Percentiles rank a stretch among this genome's conserved stretches.
phyloP scores from a whole-genome alignment of 2,888 invertebrate species.

The Drosophila dives region DNA sequence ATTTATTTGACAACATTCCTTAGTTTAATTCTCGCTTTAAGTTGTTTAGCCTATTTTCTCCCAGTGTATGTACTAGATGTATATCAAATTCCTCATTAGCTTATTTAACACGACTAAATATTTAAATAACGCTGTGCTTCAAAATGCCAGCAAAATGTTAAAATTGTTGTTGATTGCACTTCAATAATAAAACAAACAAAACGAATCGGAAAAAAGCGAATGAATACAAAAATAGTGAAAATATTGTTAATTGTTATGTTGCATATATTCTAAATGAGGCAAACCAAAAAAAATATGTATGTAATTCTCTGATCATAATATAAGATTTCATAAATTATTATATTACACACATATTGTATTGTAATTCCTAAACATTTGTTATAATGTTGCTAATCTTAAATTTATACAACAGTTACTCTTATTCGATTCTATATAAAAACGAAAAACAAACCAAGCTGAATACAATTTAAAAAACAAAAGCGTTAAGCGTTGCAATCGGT shows the following conservation, averaged over 20 bases:
- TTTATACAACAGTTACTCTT: conserved; percentile 57
- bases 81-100: conserved; percentile 57
- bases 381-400: conserved; percentile 65
- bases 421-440: conserved; percentile 47
- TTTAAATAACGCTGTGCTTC: conserved; percentile 48
- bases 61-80: conserved; percentile 23
- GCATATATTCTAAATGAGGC: conserved; percentile 59
- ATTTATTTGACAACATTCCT: conserved; percentile 62
- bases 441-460: conserved; percentile 42
- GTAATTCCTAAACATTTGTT: conserved; percentile 75
- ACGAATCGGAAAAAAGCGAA: background rate
- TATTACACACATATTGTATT: conserved; percentile 52
- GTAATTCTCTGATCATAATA: conserved; percentile 33
- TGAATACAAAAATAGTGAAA: conserved; percentile 10
- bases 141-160: conserved; percentile 26
- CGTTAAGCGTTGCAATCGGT: background rate
- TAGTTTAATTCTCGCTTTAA: conserved; percentile 63
- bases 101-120: conserved; percentile 53
- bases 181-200: conserved; percentile 9
- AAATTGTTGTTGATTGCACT: conserved; percentile 45
- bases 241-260: conserved; percentile 71
- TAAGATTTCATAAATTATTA: conserved; percentile 64
- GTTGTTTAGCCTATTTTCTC: conserved; percentile 47
- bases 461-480: background rate
- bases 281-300: conserved; percentile 46